Base-by-base conservation (phyloP, 2,797 vertebrate genomes). In the Bufotes viridis region DNA sequence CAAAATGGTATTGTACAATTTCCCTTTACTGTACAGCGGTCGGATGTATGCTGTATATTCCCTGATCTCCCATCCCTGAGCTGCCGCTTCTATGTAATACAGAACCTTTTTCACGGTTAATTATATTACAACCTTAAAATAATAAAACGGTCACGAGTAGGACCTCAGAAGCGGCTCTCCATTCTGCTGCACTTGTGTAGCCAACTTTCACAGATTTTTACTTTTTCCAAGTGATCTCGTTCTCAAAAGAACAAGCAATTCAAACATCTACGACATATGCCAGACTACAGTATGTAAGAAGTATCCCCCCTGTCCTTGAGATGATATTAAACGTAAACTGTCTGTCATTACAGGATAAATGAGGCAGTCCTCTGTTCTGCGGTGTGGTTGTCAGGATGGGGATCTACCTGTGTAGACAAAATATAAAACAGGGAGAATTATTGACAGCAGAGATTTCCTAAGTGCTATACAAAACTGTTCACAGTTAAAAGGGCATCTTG, bases 341-440 rank as follows among this genome's bases (percentile, higher is more conserved):
- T 2, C 70, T 18, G 17, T 72, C 42, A 42, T 20, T 42, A 13
- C 55, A 79, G 90, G 72, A 92, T 91, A 90, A 96, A 94, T 53
- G 94, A 92, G 72, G 94, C 90, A 0, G 91, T 94, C 12, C 79
- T 15, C 13, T 81, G 75, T 81, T 95, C 94, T 91, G 93, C 93
- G 70, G 89, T 63, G 18, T 92, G 91, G 78, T 90, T 55, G 49
- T 13, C 24, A 80, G 95, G 94, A 90, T 96, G 92, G 55, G 95
- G 96, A 81, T 96, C 95, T 5, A 95, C 91, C 96, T 96, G 90
- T 7, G 87, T 70, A 87, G 88, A 87, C 9, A 89, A 90, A 69
- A 14, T 72, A 22, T 13, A 69, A 26, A 34, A 55, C 3, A 9
- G 7, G 17, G 12, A 24, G 11, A 74, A 42, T 61, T 8, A 49